A percentile compares a stretch with the other conserved stretches of the same genome.
Conservation (phyloP, 2,113 vertebrate genomes). For the Candoia aspera region DNA sequence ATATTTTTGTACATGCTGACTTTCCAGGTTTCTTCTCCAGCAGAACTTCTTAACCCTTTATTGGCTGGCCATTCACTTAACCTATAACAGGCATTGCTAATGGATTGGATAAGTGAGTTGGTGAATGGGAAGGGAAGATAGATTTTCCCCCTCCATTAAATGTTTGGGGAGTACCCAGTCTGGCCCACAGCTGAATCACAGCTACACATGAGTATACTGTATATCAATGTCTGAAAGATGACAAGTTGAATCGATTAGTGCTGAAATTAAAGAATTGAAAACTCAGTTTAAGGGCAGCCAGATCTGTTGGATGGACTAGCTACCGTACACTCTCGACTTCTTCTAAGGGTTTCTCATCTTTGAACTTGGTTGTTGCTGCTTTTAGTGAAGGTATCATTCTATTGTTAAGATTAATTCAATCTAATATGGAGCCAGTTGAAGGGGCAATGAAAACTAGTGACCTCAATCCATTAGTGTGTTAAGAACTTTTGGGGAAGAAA, state of each 20-base stretch:
- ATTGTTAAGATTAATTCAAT: not conserved
- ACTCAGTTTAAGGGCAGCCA: not conserved
- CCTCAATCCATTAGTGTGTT: not conserved
- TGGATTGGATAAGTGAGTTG: too few relatives aligned
- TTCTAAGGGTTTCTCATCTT: not conserved
- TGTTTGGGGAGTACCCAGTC: not conserved
- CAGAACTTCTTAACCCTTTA: too few relatives aligned
- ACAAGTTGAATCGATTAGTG: not conserved
- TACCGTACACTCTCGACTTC: not conserved
- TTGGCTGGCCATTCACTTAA: too few relatives aligned
- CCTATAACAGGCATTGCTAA: too few relatives aligned
- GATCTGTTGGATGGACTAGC: not conserved
- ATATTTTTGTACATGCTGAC: too few relatives aligned
- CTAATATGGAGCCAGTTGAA: not conserved
- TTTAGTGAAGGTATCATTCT: not conserved
- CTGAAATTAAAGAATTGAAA: not conserved
- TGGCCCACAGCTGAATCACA: not conserved
- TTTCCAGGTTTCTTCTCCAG: too few relatives aligned
- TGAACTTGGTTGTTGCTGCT: not conserved
- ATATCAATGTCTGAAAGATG: not conserved
- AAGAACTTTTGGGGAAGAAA: not conserved
- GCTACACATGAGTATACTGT: not conserved
- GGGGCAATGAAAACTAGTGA: not conserved
- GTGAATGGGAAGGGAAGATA: not conserved
- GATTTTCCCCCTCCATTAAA: not conserved